phyloP scores from a whole-genome alignment of 2,113 vertebrate species.

The Motacilla alba region DNA sequence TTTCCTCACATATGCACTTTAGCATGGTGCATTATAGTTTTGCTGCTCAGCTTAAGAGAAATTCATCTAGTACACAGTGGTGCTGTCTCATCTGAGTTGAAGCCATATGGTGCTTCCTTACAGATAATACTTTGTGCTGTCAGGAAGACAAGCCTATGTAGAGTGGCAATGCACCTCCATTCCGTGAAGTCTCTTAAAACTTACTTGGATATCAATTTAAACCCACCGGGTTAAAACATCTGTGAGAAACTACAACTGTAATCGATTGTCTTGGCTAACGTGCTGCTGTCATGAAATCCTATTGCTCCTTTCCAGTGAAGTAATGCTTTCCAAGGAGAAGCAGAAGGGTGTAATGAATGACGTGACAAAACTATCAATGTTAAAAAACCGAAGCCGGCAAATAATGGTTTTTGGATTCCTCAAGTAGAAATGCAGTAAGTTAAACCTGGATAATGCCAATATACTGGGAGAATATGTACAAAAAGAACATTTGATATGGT shows the following conservation, averaged over 20 bases:
- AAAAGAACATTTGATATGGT: not conserved
- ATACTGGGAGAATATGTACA: not conserved
- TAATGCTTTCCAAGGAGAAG: conserved; percentile 20
- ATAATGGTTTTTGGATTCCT: not conserved
- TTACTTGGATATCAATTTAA: conserved; percentile 23
- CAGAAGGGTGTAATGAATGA: not conserved
- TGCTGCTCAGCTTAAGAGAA: not conserved
- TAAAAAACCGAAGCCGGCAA: not conserved
- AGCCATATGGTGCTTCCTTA: conserved; percentile 15
- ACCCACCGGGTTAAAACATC: not conserved
- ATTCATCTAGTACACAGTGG: not conserved
- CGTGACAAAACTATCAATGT: not conserved
- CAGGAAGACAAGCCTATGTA: not conserved
- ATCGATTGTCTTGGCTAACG: not conserved
- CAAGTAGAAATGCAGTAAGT: not conserved
- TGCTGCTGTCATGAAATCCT: conserved; percentile 7
- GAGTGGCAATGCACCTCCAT: not conserved
- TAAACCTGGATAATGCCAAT: not conserved
- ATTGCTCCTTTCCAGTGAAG: conserved; percentile 6
- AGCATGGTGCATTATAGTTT: not conserved
- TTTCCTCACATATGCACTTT: not conserved
- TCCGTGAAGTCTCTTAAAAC: conserved; percentile 4
- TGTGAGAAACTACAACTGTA: conserved; percentile 47
- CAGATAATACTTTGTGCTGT: not conserved
- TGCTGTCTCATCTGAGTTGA: not conserved